phyloP scores from a whole-genome alignment of 2,797 vertebrate genomes.

The Propithecus perrieri region DNA sequence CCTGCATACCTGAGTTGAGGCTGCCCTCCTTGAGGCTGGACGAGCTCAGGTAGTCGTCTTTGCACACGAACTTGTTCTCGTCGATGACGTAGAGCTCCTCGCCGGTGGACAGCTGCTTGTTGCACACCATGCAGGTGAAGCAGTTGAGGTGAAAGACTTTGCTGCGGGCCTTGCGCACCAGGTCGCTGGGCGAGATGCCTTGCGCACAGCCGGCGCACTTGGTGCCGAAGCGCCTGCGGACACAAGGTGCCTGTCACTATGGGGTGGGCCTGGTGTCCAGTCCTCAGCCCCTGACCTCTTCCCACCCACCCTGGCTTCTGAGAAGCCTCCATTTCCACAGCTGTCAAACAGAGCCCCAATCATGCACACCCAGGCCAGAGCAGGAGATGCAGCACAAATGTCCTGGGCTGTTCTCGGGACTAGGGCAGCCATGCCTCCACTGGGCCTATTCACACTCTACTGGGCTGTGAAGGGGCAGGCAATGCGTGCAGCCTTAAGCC shows the following conservation, averaged over 20 bases:
- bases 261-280: not conserved
- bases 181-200: constrained; percentile 96
- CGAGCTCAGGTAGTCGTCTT: constrained; percentile 95
- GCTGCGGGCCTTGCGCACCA: constrained; percentile 95
- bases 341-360: not conserved
- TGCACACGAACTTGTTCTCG: constrained; percentile 98
- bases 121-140: constrained; percentile 98
- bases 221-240: constrained; percentile 94
- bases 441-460: not conserved
- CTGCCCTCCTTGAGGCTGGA: constrained; percentile 93
- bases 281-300: not conserved
- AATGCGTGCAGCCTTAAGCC: not conserved
- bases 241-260: not conserved
- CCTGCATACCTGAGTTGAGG: constrained; percentile 94
- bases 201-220: constrained; percentile 97
- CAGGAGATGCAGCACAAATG: not conserved
- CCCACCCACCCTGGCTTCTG: not conserved
- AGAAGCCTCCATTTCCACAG: not conserved
- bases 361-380: not conserved
- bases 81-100: constrained; percentile 98
- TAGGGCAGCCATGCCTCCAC: fast-evolving
- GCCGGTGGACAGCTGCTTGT: constrained; percentile 98
- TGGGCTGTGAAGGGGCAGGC: not conserved
- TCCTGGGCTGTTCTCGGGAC: not conserved
- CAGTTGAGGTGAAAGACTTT: constrained; percentile 99